Evolutionary conservation across 2,888 invertebrate genomes (phyloP).

Genomic region (Meliscaeva auricollis): DNA sequence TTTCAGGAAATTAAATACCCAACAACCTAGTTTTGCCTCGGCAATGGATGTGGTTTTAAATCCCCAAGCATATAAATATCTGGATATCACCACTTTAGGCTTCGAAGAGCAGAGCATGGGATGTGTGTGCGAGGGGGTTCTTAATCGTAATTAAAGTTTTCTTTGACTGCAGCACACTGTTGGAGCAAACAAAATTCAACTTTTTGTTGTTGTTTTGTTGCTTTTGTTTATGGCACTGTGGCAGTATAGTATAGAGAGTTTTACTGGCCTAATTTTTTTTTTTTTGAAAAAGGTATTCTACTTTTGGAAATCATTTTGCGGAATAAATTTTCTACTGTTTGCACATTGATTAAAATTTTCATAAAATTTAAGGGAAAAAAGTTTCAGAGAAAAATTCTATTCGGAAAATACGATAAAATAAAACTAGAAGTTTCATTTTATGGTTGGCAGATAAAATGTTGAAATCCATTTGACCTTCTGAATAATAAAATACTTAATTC

Average conservation of each 20-base stretch:
- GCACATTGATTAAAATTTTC: not conserved
- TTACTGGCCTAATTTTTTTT: not conserved
- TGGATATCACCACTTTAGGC: constrained; percentile 14
- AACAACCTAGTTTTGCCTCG: constrained; percentile 28
- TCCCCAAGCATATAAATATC: constrained; percentile 31
- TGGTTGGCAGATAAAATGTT: not conserved
- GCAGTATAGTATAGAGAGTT: constrained; percentile 4
- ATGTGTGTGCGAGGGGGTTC: not conserved
- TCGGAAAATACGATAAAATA: not conserved
- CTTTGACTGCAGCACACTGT: constrained; percentile 12
- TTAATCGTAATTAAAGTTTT: constrained; percentile 21
- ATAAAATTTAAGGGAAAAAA: not conserved
- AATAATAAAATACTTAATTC: not conserved
- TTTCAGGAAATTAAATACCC: constrained; percentile 43
- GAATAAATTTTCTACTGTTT: not conserved
- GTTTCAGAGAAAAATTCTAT: not conserved
- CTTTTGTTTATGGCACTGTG: constrained; percentile 1
- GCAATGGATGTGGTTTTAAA: constrained; percentile 43
- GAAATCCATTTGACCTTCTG: not conserved
- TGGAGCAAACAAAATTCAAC: not conserved
- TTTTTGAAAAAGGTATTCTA: not conserved
- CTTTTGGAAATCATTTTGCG: not conserved
- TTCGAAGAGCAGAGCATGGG: not conserved
- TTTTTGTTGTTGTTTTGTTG: not conserved
- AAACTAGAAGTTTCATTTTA: not conserved